Evolutionary conservation across 2,888 invertebrate species (phyloP).

Genomic region (Cinara cedri): DNA sequence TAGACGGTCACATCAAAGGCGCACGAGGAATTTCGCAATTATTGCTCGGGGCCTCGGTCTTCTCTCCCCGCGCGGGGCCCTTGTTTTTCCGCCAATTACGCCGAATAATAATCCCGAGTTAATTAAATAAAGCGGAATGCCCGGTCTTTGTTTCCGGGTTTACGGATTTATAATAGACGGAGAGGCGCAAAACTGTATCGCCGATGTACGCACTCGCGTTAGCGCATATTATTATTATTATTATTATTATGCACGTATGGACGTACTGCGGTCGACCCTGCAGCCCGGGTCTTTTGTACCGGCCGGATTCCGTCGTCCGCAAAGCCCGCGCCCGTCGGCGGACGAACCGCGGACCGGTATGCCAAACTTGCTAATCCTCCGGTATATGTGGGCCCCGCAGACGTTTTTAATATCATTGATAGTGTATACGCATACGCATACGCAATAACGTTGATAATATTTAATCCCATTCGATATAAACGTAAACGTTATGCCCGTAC

Average conservation of each 20-base stretch:
- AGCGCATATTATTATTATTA: no score
- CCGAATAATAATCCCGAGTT: conserved; percentile 55
- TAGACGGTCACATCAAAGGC: conserved; percentile 49
- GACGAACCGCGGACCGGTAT: conserved; percentile 9
- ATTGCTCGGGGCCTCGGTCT: conserved; percentile 19
- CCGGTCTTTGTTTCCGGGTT: conserved; percentile 55
- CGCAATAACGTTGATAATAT: not conserved
- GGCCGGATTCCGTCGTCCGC: conserved; percentile 11
- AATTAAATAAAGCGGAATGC: conserved; percentile 56
- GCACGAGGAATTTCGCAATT: conserved; percentile 54
- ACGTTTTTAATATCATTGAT: conserved; percentile 1
- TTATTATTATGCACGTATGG: not conserved
- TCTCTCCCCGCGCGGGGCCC: not conserved
- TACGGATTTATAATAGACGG: conserved; percentile 44
- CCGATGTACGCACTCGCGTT: not conserved
- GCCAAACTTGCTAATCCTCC: conserved; percentile 36
- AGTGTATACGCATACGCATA: no score
- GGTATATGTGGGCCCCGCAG: not conserved
- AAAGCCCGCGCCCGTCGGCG: conserved; percentile 1
- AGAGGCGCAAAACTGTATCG: conserved; percentile 18
- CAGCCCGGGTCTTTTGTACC: conserved; percentile 35
- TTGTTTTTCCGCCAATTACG: conserved; percentile 57
- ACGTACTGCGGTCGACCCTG: conserved; percentile 38
- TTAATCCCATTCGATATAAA: not conserved
- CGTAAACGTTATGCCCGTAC: no score